Conservation (phyloP, 2,113 vertebrate genomes). For the Nansenia antarctica region DNA sequence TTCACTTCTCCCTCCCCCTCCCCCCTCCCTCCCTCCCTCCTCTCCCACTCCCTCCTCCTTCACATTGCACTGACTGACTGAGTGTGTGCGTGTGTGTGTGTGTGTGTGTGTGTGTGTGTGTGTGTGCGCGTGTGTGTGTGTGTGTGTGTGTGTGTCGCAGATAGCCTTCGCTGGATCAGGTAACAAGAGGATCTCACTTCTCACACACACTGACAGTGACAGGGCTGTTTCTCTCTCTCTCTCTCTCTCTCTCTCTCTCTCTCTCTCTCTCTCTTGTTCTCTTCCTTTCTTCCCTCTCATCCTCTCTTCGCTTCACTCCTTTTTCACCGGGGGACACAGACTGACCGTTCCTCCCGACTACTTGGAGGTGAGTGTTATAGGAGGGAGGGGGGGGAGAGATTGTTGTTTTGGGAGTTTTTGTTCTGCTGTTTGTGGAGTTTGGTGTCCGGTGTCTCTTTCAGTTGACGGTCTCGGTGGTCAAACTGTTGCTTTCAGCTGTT, state of each 20-base stretch:
- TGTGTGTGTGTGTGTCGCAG: conserved; percentile 1
- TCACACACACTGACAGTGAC: conserved; percentile 37
- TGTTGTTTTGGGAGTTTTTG: not conserved
- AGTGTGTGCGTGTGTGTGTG: conserved; percentile 20
- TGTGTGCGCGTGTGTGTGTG: not conserved
- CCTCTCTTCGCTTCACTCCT: conserved; percentile 50
- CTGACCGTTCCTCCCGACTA: conserved; percentile 22
- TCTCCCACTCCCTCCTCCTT: conserved; percentile 48
- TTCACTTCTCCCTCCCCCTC: conserved; percentile 66
- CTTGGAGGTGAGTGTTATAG: conserved; percentile 62
- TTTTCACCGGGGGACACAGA: conserved; percentile 6
- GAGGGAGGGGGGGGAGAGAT: no score
- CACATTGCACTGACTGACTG: conserved; percentile 37
- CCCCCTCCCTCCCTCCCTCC: conserved; percentile 41
- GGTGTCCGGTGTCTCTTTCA: conserved; percentile 10
- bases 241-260: conserved; percentile 54
- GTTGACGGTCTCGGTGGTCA: conserved; percentile 4
- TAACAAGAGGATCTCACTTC: conserved; percentile 50
- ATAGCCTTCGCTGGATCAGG: conserved; percentile 56
- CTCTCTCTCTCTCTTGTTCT: no score
- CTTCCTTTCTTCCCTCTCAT: conserved; percentile 43
- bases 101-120: conserved; percentile 25
- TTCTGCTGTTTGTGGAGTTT: not conserved
- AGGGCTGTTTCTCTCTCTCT: conserved; percentile 42
- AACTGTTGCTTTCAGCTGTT: not conserved